phyloP scores from a whole-genome alignment of 2,797 vertebrate species.

The Streptopelia turtur region DNA sequence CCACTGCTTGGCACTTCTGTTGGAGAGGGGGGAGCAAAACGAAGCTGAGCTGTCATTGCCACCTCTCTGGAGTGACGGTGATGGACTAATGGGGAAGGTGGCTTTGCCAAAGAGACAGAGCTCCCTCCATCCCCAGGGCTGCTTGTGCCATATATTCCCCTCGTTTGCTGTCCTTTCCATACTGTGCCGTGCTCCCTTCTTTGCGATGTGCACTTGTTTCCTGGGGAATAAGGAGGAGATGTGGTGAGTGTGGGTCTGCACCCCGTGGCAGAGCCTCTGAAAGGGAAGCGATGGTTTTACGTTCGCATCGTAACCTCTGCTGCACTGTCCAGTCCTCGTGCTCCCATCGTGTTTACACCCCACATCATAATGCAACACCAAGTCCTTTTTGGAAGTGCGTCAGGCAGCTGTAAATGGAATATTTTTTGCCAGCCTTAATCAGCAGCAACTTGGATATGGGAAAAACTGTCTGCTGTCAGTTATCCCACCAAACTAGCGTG shows the following conservation, averaged over 20 bases:
- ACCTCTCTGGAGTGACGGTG: not conserved
- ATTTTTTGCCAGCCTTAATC: not conserved
- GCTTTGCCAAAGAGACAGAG: not conserved
- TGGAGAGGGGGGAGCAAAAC: rapidly evolving
- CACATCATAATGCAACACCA: not conserved
- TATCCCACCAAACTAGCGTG: not conserved
- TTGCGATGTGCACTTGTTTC: not conserved
- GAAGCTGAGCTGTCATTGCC: not conserved
- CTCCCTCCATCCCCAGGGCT: not conserved
- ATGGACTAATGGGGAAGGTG: not conserved
- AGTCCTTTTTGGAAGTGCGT: not conserved
- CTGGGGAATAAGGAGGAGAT: rapidly evolving
- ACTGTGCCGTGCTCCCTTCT: rapidly evolving
- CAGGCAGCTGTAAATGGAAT: not conserved
- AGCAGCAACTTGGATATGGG: not conserved
- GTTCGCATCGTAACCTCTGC: not conserved
- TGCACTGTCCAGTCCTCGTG: not conserved
- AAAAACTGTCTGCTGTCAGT: not conserved
- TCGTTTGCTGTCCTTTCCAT: not conserved
- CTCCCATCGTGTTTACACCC: not conserved
- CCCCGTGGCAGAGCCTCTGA: not conserved
- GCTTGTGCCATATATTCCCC: not conserved
- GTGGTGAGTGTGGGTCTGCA: not conserved
- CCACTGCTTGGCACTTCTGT: not conserved
- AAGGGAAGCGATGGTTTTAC: not conserved